phyloP scores from a whole-genome alignment of 2,113 vertebrate genomes.

The Callionymus lyra region DNA sequence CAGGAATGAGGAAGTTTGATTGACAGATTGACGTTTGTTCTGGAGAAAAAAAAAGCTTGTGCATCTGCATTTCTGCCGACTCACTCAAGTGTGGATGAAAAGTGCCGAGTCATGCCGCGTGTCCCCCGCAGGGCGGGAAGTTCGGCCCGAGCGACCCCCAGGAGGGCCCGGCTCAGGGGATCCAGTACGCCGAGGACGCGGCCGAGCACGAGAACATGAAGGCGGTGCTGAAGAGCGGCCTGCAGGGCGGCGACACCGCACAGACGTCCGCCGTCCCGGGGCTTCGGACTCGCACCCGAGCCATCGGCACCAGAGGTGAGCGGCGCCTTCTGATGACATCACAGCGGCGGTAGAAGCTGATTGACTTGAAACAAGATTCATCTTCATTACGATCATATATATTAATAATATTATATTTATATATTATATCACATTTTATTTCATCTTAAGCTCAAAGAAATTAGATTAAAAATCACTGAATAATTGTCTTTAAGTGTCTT shows the following conservation, averaged over 20 bases:
- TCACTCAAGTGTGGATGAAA: not conserved
- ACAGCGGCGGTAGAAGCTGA: no score
- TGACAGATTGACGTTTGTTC: no score
- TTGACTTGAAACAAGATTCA: no score
- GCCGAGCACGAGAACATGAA: constrained; percentile 96
- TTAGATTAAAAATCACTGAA: no score
- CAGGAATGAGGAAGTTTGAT: not conserved
- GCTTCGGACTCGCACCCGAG: constrained; percentile 76
- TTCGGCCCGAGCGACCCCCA: constrained; percentile 68
- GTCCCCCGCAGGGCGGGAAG: constrained; percentile 74
- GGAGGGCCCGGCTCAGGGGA: constrained; percentile 70
- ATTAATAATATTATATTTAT: no score
- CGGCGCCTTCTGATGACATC: no score
- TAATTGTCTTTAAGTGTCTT: no score
- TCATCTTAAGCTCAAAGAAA: no score
- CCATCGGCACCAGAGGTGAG: constrained; percentile 68
- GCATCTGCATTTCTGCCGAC: not conserved
- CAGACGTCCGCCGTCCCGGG: constrained; percentile 63
- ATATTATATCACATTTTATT: no score
- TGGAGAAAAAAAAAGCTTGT: no score
- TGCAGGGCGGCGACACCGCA: constrained; percentile 54
- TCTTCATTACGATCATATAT: no score
- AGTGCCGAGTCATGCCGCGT: constrained; percentile 1
- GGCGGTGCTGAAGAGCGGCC: constrained; percentile 78
- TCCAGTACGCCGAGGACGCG: constrained; percentile 76